Percentiles rank a stretch among this genome's conserved stretches.
These are phyloP conservation scores for Electrona antarctica DNA, from an alignment of 2,113 vertebrate species.

Conservation along the genomic window DNA sequence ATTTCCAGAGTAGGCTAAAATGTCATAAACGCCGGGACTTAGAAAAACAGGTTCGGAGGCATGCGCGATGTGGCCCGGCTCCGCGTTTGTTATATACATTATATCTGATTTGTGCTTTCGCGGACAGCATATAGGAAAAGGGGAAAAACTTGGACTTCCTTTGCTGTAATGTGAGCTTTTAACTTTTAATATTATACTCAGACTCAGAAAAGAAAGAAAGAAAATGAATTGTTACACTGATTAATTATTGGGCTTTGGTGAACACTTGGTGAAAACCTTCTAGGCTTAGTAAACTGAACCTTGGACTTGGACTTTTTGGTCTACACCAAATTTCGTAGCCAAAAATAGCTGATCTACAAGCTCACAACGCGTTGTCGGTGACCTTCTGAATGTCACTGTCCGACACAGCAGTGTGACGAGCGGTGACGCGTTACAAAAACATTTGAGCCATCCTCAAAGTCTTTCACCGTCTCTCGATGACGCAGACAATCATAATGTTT, in stretches of 20 bases:
- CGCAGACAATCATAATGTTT: no score
- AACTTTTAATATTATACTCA: constrained; percentile 51
- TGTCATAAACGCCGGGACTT: constrained; percentile 77
- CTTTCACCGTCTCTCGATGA: no score
- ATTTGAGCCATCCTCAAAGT: no score
- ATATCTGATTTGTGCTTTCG: constrained; percentile 65
- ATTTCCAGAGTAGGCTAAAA: constrained; percentile 77
- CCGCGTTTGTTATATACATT: constrained; percentile 77
- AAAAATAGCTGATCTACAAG: no score
- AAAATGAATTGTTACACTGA: constrained; percentile 43
- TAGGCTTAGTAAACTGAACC: no score
- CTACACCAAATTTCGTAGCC: no score
- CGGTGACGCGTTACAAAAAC: no score
- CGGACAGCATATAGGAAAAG: constrained; percentile 56
- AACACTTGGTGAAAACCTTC: background rate
- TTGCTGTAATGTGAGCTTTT: constrained; percentile 54
- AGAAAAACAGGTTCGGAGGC: constrained; percentile 71
- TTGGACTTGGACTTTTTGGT: no score
- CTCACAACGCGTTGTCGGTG: no score
- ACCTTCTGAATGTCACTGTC: background rate
- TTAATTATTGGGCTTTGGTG: constrained; percentile 25
- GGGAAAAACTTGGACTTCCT: constrained; percentile 47
- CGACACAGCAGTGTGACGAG: no score
- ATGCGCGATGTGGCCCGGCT: constrained; percentile 65
- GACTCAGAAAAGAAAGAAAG: constrained; percentile 33